These are phyloP conservation scores for Anthonomus grandis DNA, from an alignment of 1,140 invertebrate species.

Conservation along the genomic window DNA sequence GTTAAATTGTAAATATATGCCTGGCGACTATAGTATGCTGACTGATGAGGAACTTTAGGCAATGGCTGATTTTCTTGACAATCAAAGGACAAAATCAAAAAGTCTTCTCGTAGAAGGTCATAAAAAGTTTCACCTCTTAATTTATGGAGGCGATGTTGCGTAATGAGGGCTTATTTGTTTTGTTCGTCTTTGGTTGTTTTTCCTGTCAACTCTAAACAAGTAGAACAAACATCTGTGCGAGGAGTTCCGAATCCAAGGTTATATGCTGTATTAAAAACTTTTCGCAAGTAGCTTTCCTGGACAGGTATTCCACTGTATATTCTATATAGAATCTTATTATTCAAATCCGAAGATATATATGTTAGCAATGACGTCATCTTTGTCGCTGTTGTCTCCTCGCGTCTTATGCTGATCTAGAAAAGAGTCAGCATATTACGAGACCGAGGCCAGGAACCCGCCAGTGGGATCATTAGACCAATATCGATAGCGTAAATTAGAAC, in stretches of 20 bases:
- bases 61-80: conserved; percentile 5
- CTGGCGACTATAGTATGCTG: no score
- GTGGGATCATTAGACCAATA: no score
- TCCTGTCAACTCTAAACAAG: not conserved
- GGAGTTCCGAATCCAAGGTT: not conserved
- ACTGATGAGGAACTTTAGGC: conserved; percentile 1
- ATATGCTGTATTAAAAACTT: not conserved
- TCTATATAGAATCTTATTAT: not conserved
- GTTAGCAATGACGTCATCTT: no score
- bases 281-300: no score
- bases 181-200: not conserved
- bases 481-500: no score
- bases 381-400: no score
- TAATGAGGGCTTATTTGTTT: not conserved
- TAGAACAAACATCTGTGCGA: not conserved
- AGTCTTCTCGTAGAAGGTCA: conserved; percentile 1
- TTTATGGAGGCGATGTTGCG: not conserved
- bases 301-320: not conserved
- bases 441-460: no score
- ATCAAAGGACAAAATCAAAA: not conserved
- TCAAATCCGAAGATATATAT: not conserved
- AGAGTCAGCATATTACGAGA: no score
- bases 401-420: no score
- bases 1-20: conserved; percentile 6
- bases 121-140: not conserved